Evolutionary conservation across 2,797 vertebrate genomes (phyloP).

Genomic region (Brachyalestes nurse): DNA sequence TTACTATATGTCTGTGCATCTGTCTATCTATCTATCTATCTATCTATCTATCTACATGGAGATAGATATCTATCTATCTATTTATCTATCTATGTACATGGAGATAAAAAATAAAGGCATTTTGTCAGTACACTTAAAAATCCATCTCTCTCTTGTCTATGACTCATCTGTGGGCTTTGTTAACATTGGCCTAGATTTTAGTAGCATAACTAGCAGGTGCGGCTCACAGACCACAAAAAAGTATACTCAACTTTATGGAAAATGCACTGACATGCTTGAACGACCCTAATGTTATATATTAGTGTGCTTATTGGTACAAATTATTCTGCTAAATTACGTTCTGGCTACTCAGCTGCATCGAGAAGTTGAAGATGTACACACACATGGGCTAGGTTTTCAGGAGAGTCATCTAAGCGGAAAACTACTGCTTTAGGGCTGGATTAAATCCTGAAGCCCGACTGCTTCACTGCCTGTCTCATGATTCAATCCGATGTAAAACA

Average conservation of each 20-base stretch:
- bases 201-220: too few species aligned
- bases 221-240: too few species aligned
- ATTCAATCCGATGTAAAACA: neutral
- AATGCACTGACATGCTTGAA: neutral
- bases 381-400: neutral
- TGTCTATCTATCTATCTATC: neutral
- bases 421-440: neutral
- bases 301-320: neutral
- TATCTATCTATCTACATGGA: neutral
- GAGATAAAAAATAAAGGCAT: too few species aligned
- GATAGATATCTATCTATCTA: too few species aligned
- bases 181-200: too few species aligned
- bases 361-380: neutral
- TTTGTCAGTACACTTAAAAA: too few species aligned
- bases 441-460: neutral
- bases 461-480: neutral
- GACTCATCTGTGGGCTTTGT: too few species aligned
- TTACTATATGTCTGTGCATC: too few species aligned
- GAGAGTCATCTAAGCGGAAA: neutral
- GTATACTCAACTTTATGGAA: neutral
- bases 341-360: neutral
- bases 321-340: neutral
- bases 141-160: too few species aligned
- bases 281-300: neutral
- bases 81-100: too few species aligned